These are phyloP conservation scores for Leuciscus waleckii DNA, from an alignment of 2,797 vertebrate genomes.

Conservation along the genomic window DNA sequence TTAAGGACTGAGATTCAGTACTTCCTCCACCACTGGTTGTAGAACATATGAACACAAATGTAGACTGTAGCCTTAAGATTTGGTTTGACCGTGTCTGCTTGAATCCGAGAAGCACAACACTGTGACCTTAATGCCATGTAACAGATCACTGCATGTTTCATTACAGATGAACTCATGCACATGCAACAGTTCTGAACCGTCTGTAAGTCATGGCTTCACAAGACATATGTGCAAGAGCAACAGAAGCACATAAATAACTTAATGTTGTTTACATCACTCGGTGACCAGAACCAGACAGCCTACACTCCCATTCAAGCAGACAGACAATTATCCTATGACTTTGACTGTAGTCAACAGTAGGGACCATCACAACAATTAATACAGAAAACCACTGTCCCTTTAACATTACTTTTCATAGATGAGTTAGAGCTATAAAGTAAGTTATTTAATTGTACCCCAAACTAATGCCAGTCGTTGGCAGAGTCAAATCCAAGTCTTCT, in stretches of 20 bases:
- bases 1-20: no score
- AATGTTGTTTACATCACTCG: slow-evolving; percentile 5
- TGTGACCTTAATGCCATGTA: neutral
- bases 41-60: no score
- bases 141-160: slow-evolving; percentile 29
- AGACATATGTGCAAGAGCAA: neutral
- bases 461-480: neutral
- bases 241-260: neutral
- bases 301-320: neutral
- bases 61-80: neutral
- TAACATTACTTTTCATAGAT: neutral
- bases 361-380: slow-evolving; percentile 2
- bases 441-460: neutral
- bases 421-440: neutral
- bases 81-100: neutral
- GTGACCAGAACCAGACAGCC: neutral
- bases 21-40: no score
- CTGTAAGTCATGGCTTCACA: neutral
- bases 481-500: neutral
- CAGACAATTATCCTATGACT: slow-evolving; percentile 1
- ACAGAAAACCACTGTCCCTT: neutral
- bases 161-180: slow-evolving; percentile 4
- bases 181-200: neutral
- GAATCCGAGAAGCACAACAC: neutral
- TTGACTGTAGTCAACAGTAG: slow-evolving; percentile 8